Conservation (phyloP, 2,113 vertebrate genomes). For the Odontophorus gujanensis region DNA sequence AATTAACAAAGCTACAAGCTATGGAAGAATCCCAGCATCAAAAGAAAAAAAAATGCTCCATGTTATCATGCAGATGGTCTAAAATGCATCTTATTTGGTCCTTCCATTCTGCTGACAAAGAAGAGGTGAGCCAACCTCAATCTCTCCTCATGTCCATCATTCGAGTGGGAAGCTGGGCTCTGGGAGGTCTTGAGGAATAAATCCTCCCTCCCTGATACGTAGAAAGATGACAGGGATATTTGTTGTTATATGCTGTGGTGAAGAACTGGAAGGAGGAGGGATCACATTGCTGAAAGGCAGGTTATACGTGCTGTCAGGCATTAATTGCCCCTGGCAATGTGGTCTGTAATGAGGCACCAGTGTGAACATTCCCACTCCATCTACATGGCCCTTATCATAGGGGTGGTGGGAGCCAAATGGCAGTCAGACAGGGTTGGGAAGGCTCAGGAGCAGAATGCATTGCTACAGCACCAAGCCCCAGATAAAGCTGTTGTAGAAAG, state of each 20-base stretch:
- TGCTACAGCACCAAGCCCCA: background rate
- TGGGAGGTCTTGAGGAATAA: background rate
- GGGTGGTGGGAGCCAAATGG: background rate
- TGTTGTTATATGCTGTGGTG: background rate
- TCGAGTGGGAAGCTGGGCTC: background rate
- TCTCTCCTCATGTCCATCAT: background rate
- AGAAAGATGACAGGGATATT: background rate
- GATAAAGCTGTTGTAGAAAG: background rate
- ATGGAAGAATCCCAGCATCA: background rate
- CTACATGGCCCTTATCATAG: rapidly evolving
- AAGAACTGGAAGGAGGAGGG: background rate
- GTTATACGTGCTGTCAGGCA: background rate
- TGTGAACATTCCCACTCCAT: background rate
- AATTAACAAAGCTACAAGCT: background rate
- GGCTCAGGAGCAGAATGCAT: background rate
- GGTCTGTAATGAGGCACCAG: background rate
- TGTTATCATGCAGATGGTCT: background rate
- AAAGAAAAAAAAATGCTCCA: background rate
- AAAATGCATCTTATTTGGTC: background rate
- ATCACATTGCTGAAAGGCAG: background rate
- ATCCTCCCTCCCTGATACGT: background rate
- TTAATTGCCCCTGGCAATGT: rapidly evolving
- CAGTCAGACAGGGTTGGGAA: background rate
- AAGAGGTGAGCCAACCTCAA: background rate
- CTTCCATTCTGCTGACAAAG: background rate